These are phyloP conservation scores for Promerops cafer DNA, from an alignment of 2,113 vertebrate genomes.

Conservation along the genomic window DNA sequence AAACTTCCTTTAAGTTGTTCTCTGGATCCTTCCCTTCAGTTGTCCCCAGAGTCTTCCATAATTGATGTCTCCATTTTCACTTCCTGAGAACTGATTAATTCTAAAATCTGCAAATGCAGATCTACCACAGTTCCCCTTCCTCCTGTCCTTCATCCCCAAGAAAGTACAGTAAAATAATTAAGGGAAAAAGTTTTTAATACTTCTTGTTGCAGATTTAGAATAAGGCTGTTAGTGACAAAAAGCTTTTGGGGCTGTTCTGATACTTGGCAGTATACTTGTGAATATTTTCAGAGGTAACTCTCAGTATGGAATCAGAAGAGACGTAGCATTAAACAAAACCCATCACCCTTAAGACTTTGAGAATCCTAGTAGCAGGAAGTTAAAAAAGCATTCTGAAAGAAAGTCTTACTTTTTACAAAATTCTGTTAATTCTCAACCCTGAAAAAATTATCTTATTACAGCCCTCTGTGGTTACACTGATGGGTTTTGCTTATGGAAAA, in stretches of 20 bases:
- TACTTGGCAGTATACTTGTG: not conserved
- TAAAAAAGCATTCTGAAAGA: not conserved
- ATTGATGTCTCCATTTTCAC: not conserved
- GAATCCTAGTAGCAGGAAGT: not conserved
- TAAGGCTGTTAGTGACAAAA: not conserved
- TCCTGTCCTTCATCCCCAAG: not conserved
- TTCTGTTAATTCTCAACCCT: not conserved
- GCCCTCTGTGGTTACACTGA: not conserved
- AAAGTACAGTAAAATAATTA: not conserved
- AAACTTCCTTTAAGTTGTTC: not conserved
- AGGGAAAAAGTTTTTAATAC: not conserved
- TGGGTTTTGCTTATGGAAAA: not conserved
- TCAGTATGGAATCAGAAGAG: not conserved
- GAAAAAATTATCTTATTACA: not conserved
- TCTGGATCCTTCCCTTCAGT: not conserved
- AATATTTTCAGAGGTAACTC: not conserved
- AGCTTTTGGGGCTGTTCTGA: not conserved
- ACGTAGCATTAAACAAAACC: not conserved
- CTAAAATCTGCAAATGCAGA: not conserved
- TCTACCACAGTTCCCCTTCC: not conserved
- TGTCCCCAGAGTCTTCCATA: not conserved
- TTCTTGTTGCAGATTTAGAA: not conserved
- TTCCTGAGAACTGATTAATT: not conserved
- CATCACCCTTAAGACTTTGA: not conserved
- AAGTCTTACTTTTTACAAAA: not conserved